phyloP scores from a whole-genome alignment of 1,140 invertebrate genomes.

The Teleopsis dalmanni region DNA sequence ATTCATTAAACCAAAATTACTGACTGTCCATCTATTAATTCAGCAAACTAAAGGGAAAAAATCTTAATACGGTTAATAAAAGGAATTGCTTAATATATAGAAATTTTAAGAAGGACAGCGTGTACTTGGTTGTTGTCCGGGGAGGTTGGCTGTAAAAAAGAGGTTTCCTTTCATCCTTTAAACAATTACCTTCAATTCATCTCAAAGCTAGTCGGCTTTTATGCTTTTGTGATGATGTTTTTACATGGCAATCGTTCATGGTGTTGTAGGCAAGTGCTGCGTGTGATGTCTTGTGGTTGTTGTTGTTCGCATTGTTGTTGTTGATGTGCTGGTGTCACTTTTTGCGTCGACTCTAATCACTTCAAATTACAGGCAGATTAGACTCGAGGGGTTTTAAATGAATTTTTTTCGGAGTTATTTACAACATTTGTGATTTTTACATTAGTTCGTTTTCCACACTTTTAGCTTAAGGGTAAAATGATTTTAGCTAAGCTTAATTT shows the following conservation, averaged over 20 bases:
- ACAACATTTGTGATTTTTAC: neutral
- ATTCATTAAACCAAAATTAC: slow-evolving; percentile 11
- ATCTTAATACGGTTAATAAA: too few relatives aligned
- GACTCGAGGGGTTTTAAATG: slow-evolving; percentile 6
- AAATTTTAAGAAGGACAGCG: too few relatives aligned
- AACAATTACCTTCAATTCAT: slow-evolving; percentile 8
- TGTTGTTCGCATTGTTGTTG: neutral
- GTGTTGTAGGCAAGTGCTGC: neutral
- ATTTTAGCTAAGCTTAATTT: too few relatives aligned
- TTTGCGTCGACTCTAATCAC: slow-evolving; percentile 6
- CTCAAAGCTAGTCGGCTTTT: neutral
- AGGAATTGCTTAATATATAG: too few relatives aligned
- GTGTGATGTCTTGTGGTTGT: neutral
- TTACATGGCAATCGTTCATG: neutral
- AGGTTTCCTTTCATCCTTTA: too few relatives aligned
- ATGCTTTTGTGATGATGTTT: neutral
- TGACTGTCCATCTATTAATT: slow-evolving; percentile 6
- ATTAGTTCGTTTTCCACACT: too few relatives aligned
- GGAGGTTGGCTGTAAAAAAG: too few relatives aligned
- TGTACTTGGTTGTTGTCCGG: too few relatives aligned
- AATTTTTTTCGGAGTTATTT: neutral
- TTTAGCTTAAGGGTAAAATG: too few relatives aligned
- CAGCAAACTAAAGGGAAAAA: too few relatives aligned
- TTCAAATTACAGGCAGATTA: slow-evolving; percentile 10
- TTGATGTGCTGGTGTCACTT: slow-evolving; percentile 8